phyloP scores from a whole-genome alignment of 2,888 invertebrate species.

The Amorpha juglandis region DNA sequence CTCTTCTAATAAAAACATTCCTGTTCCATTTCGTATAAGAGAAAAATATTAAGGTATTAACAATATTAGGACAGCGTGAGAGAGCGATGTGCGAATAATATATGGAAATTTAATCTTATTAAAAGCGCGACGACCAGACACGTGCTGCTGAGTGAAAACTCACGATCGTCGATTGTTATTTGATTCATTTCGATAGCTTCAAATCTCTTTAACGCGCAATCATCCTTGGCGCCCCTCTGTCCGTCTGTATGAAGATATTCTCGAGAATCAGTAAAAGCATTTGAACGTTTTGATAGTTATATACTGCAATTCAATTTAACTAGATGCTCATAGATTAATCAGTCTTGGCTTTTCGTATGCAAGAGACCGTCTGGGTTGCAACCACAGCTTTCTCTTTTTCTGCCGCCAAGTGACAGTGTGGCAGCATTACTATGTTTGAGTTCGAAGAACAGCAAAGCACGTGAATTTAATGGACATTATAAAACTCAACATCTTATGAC shows the following conservation, averaged over 20 bases:
- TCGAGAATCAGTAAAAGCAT: no score
- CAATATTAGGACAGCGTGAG: slow-evolving; percentile 33
- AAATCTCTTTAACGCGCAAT: not conserved
- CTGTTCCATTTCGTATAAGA: slow-evolving; percentile 47
- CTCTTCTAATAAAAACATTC: slow-evolving; percentile 58
- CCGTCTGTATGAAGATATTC: not conserved
- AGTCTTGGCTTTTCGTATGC: no score
- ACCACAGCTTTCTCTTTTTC: no score
- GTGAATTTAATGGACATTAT: no score
- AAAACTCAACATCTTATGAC: no score
- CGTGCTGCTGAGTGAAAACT: not conserved
- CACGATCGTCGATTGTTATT: not conserved
- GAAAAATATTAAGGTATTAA: slow-evolving; percentile 44
- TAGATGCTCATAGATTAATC: no score
- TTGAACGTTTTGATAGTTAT: no score
- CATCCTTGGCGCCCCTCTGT: not conserved
- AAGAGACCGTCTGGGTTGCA: no score
- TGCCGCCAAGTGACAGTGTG: no score
- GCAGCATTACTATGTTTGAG: no score
- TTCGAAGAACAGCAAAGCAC: no score
- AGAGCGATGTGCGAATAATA: slow-evolving; percentile 23
- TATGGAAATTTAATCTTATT: slow-evolving; percentile 11
- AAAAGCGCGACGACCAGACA: slow-evolving; percentile 2
- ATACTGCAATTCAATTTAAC: no score
- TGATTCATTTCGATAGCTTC: not conserved